Percentiles rank a stretch among this genome's conserved stretches.
phyloP scores from a whole-genome alignment of 2,888 invertebrate species.

The Stratiomys singularior region DNA sequence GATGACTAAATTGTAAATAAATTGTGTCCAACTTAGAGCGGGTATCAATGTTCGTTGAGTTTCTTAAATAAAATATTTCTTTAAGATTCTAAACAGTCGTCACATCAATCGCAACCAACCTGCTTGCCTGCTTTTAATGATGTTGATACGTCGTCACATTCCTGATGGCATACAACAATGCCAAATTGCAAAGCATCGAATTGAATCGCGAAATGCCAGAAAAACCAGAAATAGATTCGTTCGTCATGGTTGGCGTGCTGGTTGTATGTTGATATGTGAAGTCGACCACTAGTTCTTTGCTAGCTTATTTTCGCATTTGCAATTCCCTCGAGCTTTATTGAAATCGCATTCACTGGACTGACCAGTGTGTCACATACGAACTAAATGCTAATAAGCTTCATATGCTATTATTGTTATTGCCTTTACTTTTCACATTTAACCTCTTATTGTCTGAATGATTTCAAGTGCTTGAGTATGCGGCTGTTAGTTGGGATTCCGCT shows the following conservation, averaged over 20 bases:
- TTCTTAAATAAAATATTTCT: too few species aligned
- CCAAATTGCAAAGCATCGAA: not conserved
- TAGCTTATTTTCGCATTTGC: not conserved
- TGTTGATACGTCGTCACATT: not conserved
- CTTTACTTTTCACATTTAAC: not conserved
- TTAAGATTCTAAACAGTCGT: too few species aligned
- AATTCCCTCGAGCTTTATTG: not conserved
- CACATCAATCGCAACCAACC: too few species aligned
- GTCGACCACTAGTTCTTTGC: not conserved
- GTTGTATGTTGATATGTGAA: not conserved
- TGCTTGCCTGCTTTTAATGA: too few species aligned
- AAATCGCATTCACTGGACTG: not conserved
- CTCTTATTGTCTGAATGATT: not conserved
- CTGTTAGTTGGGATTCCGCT: not conserved
- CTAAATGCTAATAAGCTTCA: slow-evolving; percentile 7
- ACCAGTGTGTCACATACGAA: slow-evolving; percentile 17
- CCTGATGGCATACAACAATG: not conserved
- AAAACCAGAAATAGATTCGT: slow-evolving; percentile 21
- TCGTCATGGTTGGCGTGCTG: slow-evolving; percentile 3
- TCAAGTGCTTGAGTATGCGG: not conserved
- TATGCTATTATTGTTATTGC: not conserved
- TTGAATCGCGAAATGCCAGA: not conserved
- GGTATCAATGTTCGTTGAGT: too few species aligned
- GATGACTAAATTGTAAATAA: too few species aligned
- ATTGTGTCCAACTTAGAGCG: too few species aligned